Evolutionary conservation across 2,888 invertebrate genomes (phyloP).

Genomic region (Idaea aversata): DNA sequence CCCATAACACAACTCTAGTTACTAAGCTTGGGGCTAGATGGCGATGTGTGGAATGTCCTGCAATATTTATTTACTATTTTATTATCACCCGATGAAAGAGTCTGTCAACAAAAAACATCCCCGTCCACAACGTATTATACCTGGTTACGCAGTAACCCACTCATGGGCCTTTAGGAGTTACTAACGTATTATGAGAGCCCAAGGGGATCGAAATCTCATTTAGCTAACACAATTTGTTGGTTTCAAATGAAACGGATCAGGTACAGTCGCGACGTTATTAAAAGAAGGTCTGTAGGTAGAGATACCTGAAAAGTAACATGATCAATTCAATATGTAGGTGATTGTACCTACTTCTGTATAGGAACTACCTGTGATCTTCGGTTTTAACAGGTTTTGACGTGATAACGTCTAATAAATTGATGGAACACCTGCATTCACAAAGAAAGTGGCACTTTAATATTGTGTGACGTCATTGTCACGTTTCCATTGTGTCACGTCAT

Average conservation of each 20-base stretch:
- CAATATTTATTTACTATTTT: no score
- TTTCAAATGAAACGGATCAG: neutral
- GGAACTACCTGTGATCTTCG: no score
- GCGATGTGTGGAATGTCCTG: no score
- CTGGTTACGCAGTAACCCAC: neutral
- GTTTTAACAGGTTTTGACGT: no score
- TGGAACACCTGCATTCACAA: no score
- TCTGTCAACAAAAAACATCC: neutral
- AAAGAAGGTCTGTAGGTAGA: constrained; percentile 6
- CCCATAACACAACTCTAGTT: no score
- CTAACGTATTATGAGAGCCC: neutral
- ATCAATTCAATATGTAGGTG: constrained; percentile 11
- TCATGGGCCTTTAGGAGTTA: constrained; percentile 1
- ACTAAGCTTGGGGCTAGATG: no score
- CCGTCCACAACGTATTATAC: neutral
- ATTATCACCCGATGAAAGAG: neutral
- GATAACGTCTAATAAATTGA: no score
- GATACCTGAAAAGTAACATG: constrained; percentile 9
- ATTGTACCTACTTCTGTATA: no score
- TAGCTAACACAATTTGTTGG: constrained; percentile 1
- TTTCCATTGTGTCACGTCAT: no score
- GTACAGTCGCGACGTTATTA: neutral
- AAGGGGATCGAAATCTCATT: neutral
- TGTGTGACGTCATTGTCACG: no score
- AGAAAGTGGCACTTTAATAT: no score